A percentile compares a stretch with the other conserved stretches of the same genome.
These are phyloP conservation scores for Proteles cristata DNA, from an alignment of 2,113 vertebrate genomes.

Conservation along the genomic window DNA sequence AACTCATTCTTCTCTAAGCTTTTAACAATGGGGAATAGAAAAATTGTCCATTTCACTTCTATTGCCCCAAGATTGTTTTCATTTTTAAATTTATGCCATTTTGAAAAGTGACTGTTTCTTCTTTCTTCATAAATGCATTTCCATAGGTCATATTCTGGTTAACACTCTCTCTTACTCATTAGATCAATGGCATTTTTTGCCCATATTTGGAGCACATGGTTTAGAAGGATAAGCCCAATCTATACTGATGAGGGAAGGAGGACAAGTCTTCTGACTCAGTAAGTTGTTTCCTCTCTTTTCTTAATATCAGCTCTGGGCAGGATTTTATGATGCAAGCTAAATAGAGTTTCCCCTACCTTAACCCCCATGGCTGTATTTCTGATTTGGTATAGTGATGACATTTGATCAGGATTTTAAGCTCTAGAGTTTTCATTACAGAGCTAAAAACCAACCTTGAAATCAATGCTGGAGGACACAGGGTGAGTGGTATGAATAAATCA, in stretches of 20 bases:
- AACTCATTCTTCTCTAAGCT: not conserved
- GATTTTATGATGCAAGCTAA: not conserved
- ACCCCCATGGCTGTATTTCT: not conserved
- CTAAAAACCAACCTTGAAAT: conserved; percentile 30
- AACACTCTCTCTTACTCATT: not conserved
- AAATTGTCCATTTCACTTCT: not conserved
- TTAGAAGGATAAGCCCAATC: not conserved
- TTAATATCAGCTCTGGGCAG: not conserved
- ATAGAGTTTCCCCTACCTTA: not conserved
- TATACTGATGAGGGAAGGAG: not conserved
- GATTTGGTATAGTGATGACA: conserved; percentile 14
- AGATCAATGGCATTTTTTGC: not conserved
- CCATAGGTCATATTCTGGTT: not conserved
- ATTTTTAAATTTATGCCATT: not conserved
- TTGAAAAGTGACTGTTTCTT: not conserved
- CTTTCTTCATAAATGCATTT: not conserved
- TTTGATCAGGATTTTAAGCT: conserved; percentile 55
- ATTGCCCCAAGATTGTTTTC: not conserved
- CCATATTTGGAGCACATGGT: not conserved
- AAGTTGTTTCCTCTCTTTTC: not conserved
- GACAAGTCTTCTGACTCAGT: not conserved
- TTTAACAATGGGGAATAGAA: not conserved
- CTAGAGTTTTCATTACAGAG: conserved; percentile 32
- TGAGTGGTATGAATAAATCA: conserved; percentile 53
- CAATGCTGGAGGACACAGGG: not conserved